These are phyloP conservation scores for Amyelois transitella DNA, from an alignment of 1,140 invertebrate species.

Conservation along the genomic window DNA sequence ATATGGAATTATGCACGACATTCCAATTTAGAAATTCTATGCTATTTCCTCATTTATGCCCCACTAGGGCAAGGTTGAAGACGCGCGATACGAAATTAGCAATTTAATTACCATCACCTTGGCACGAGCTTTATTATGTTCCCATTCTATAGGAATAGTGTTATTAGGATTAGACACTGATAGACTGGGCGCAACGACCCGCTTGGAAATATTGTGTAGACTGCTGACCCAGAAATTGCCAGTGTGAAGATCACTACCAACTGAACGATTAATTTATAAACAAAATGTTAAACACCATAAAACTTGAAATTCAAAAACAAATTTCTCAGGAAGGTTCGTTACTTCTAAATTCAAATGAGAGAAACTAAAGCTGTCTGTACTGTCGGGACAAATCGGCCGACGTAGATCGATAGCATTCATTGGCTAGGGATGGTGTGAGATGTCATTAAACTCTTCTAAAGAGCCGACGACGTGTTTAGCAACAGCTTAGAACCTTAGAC, in stretches of 20 bases:
- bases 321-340: too few species aligned
- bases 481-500: background rate
- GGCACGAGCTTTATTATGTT: conserved; percentile 13
- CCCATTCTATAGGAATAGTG: conserved; percentile 13
- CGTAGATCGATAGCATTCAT: conserved; percentile 27
- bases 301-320: too few species aligned
- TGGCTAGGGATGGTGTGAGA: conserved; percentile 15
- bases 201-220: background rate
- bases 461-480: background rate
- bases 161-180: background rate
- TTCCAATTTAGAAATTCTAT: background rate
- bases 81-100: conserved; percentile 12
- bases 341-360: background rate
- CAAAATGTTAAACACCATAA: too few species aligned
- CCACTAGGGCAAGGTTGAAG: conserved; percentile 18
- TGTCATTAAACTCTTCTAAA: conserved; percentile 15
- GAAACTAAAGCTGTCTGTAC: background rate
- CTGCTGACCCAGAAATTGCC: background rate
- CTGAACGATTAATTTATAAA: too few species aligned
- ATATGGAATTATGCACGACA: background rate
- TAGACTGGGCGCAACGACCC: background rate
- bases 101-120: conserved; percentile 19
- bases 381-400: too few species aligned
- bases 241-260: too few species aligned
- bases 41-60: conserved; percentile 11